Evolutionary conservation across 2,797 vertebrate species (phyloP).

Genomic region (Schizothorax lantsangensis): DNA sequence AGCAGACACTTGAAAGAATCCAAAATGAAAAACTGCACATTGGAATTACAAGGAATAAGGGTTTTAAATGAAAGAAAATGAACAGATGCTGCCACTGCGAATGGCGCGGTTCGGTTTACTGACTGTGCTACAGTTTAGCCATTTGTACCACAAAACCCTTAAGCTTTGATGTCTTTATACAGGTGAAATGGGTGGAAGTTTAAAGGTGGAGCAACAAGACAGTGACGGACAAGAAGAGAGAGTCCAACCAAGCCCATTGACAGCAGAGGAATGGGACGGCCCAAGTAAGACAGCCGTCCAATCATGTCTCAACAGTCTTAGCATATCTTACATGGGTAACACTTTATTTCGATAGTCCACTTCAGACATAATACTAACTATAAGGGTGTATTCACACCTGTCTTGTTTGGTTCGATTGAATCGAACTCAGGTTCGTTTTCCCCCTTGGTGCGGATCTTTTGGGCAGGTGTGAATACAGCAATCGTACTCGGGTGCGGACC

Average conservation of each 20-base stretch:
- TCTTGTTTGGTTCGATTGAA: too few relatives aligned
- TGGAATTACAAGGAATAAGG: conserved; percentile 39
- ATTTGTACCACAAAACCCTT: neutral
- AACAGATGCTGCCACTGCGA: neutral
- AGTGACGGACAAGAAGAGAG: conserved; percentile 41
- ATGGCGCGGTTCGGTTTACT: neutral
- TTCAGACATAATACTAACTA: neutral
- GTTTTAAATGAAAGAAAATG: conserved; percentile 22
- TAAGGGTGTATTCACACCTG: neutral
- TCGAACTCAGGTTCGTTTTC: too few relatives aligned
- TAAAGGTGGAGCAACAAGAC: conserved; percentile 45
- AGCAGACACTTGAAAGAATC: conserved; percentile 52
- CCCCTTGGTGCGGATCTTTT: too few relatives aligned
- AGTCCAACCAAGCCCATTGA: conserved; percentile 16
- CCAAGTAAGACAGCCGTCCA: conserved; percentile 58
- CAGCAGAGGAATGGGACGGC: conserved; percentile 60
- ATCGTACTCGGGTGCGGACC: too few relatives aligned
- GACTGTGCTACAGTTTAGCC: neutral
- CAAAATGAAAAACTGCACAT: conserved; percentile 46
- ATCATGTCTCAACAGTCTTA: neutral
- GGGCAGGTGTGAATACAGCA: too few relatives aligned
- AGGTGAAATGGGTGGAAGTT: conserved; percentile 45
- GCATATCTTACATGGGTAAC: neutral
- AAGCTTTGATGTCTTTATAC: conserved; percentile 42
- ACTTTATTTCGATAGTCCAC: neutral